Percentiles rank a stretch among this genome's conserved stretches.
Conservation (phyloP, 2,888 invertebrate species). For the Trachelus stipa region DNA sequence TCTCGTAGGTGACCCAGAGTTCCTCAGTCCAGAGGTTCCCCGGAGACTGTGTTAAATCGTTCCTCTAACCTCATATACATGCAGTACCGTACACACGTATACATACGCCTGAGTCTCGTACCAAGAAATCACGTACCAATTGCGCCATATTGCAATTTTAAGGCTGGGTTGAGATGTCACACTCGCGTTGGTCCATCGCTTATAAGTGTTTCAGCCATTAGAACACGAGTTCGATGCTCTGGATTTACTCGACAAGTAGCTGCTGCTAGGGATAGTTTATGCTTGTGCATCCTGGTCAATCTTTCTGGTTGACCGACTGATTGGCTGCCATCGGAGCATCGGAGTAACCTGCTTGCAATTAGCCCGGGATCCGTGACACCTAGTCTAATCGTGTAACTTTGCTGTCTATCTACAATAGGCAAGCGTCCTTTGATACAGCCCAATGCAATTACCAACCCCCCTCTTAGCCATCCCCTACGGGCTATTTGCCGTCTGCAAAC, state of each 20-base stretch:
- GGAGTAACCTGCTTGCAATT: neutral
- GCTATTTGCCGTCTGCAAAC: neutral
- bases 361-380: neutral
- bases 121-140: neutral
- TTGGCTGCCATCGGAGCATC: neutral
- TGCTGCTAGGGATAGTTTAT: neutral
- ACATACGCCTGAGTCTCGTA: neutral
- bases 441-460: neutral
- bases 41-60: slow-evolving; percentile 44
- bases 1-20: slow-evolving; percentile 24
- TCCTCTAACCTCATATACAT: slow-evolving; percentile 13
- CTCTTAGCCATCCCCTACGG: neutral
- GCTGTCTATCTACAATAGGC: neutral
- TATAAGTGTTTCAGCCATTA: neutral
- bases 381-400: neutral
- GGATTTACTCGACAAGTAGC: neutral
- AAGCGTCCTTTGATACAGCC: neutral
- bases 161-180: neutral
- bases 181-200: neutral
- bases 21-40: slow-evolving; percentile 44
- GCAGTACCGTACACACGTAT: neutral
- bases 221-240: neutral
- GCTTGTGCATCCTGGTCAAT: neutral
- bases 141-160: neutral
- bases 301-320: neutral